Percentiles rank a stretch among this genome's conserved stretches.
These are phyloP conservation scores for Neomorphus geoffroyi DNA, from an alignment of 2,797 vertebrate species.

Conservation along the genomic window DNA sequence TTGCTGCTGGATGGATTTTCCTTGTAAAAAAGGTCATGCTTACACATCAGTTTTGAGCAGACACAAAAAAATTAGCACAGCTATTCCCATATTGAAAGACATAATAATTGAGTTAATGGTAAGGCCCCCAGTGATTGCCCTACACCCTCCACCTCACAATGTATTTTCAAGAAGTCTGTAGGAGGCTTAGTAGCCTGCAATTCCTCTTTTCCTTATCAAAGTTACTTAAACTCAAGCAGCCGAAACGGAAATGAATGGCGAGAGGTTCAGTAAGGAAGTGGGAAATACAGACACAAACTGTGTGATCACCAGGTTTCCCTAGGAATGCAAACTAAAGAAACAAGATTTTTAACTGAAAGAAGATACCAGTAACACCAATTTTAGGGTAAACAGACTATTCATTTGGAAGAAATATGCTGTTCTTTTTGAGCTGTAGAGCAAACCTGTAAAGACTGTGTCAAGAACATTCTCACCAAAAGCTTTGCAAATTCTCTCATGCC, in stretches of 20 bases:
- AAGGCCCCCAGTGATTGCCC: neutral
- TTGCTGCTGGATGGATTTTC: neutral
- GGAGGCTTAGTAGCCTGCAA: neutral
- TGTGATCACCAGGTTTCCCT: neutral
- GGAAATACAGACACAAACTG: neutral
- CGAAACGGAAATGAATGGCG: neutral
- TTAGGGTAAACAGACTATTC: neutral
- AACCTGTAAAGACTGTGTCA: neutral
- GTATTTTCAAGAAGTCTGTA: neutral
- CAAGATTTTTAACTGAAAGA: neutral
- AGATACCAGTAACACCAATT: neutral
- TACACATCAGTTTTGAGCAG: neutral
- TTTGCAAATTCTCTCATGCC: neutral
- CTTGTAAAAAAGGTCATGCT: neutral
- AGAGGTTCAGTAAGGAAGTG: neutral
- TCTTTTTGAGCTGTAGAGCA: neutral
- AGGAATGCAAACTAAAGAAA: neutral
- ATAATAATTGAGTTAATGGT: neutral
- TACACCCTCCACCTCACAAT: neutral
- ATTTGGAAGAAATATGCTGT: neutral
- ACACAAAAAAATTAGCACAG: neutral
- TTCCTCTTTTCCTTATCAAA: neutral
- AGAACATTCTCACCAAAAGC: neutral
- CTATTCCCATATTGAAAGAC: neutral
- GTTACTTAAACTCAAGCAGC: neutral